These are phyloP conservation scores for Geothlypis trichas DNA, from an alignment of 2,113 vertebrate species.

Conservation along the genomic window DNA sequence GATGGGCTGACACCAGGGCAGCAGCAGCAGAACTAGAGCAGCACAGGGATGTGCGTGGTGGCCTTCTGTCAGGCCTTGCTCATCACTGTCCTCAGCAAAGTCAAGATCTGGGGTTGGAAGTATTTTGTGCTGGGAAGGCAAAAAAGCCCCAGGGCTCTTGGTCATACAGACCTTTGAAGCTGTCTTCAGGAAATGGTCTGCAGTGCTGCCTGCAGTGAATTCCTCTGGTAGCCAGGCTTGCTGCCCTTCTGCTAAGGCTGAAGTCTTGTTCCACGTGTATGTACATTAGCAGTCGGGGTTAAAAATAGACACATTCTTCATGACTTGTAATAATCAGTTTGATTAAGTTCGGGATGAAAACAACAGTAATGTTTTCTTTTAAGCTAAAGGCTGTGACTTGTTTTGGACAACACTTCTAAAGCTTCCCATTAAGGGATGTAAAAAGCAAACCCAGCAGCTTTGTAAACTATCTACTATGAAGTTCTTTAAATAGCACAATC, in stretches of 20 bases:
- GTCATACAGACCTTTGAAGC: background rate
- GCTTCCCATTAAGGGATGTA: background rate
- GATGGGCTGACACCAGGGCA: background rate
- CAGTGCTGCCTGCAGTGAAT: background rate
- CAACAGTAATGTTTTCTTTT: background rate
- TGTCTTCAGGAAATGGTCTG: background rate
- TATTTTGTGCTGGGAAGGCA: background rate
- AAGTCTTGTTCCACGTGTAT: background rate
- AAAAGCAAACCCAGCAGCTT: rapidly evolving
- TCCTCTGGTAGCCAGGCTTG: background rate
- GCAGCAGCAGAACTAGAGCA: background rate
- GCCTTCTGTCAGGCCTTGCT: background rate
- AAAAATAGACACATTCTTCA: background rate
- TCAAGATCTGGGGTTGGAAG: background rate
- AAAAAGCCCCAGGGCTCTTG: background rate
- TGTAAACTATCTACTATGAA: background rate
- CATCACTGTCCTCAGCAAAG: background rate
- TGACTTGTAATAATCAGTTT: background rate
- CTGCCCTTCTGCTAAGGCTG: background rate
- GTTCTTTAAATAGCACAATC: background rate
- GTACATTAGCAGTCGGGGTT: background rate
- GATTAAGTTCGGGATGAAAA: background rate
- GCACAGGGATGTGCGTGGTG: rapidly evolving
- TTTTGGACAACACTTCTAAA: background rate
- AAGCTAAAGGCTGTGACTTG: background rate